A percentile compares a stretch with the other conserved stretches of the same genome.
Evolutionary conservation across 2,113 vertebrate genomes (phyloP).

Genomic region (Poicephalus meyeri): DNA sequence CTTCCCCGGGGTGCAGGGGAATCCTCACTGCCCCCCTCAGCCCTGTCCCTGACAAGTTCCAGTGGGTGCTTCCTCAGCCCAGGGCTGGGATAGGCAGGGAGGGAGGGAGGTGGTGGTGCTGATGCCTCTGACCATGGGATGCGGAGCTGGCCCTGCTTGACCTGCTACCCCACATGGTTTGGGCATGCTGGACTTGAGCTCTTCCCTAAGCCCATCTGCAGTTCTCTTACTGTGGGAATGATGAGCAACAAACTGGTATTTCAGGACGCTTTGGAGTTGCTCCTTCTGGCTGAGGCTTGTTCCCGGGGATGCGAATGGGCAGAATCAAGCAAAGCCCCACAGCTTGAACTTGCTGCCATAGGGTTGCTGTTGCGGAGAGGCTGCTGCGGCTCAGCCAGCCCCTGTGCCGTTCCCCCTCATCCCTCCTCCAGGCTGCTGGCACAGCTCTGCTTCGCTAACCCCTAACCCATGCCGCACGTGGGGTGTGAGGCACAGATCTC

Average conservation of each 20-base stretch:
- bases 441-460: accelerated
- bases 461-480: background rate
- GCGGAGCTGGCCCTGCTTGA: accelerated
- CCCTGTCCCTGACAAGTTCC: background rate
- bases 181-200: background rate
- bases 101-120: background rate
- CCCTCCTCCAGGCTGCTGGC: background rate
- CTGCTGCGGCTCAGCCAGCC: background rate
- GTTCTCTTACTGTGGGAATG: background rate
- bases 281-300: background rate
- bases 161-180: background rate
- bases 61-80: no score
- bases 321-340: background rate
- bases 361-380: background rate
- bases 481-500: background rate
- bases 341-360: accelerated
- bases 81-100: background rate
- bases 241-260: background rate
- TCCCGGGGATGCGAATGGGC: background rate
- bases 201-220: background rate
- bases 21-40: accelerated
- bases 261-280: background rate
- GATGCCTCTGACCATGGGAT: background rate
- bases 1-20: accelerated
- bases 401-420: accelerated